Evolutionary conservation across 2,113 vertebrate genomes (phyloP), one percentile per base, ranked within the genome.

Genomic region (Bos indicus): DNA sequence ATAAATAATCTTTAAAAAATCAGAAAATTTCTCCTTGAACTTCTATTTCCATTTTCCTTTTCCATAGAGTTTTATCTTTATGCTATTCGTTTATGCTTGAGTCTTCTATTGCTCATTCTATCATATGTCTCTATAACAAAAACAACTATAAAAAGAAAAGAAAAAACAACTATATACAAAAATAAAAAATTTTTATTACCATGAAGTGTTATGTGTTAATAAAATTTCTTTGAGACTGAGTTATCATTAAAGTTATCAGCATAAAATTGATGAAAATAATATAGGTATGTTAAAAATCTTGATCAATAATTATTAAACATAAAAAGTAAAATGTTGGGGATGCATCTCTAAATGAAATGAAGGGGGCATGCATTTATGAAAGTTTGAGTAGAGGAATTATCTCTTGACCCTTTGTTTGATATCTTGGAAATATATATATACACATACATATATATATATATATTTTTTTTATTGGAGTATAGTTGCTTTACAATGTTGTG

Each of bases 21-120:
- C 9, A 81, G 48, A 82, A 62, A 48, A 40, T 46, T 91, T 95
- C 46, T 95, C 80, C 60, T 74, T 43, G 43, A 67, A 95, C 19
- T 97, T 87, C 17, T 77, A 77, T 82, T 94, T 89, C 67, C 40
- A 92, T 51, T 97, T 87, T 36, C n/a, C 48, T 92, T 86, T 90
- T n/a, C 52, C 40, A 86, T 9, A 56, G 59, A 91, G 71, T 71
- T 67, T 93, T 40, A 92, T 40, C 71, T 21, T 77, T 36, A 10
- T 33, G 15, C 62, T 56, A 54, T 51, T 93, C 52, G 57, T 51
- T 81, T 25, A 67, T 40, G 33, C 14, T 54, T 62, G n/a, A 85
- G 19, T 71, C 8, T 77, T 94, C 40, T 80, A 51, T 62, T 91
- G 51, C 30, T 59, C 40, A 91, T 56, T 11, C 56, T 57, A 30